Evolutionary conservation across 1,140 invertebrate species (phyloP), one percentile per base, ranked within the genome.

Genomic region (Schlechtendalia chinensis): DNA sequence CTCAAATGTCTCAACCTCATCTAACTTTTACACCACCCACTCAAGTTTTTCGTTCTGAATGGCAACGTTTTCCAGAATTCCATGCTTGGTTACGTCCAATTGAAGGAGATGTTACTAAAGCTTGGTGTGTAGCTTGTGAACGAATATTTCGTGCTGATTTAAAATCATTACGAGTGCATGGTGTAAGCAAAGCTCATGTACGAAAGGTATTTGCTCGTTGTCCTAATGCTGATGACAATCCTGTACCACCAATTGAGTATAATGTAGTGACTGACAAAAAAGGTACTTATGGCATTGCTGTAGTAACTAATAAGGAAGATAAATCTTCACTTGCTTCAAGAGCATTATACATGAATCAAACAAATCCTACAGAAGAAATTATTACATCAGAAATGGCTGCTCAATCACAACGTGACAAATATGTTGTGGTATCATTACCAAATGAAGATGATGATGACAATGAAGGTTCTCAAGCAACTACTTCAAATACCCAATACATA

Each of bases 31-130:
- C 59, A 39, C 74, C 81, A 12, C 67, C 67, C 6, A 72, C 56
- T 54, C 65, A 72, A 74, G 27, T 58, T 14, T 81, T 81, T 67
- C 58, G 74, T 29, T 32, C 72, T 19, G 82, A 82, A 79, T 83
- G 83, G 83, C 82, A 82, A 72, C 53, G 82, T 32, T 80, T 82
- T 47, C 83, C 83, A 39, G 82, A 83, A 74, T 83, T 83, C 47
- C 56, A 81, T 56, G 54, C 71, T 12, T 83, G 83, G 83, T 63
- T 83, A 27, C 72, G 80, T 54, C 67, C 81, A 14, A 81, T 81
- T 54, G 75, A 81, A 16, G 81, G 81, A 54, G 82, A 82, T 59
- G 58, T 71, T 50, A 83, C 82, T 54, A 83, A 83, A 54, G 83
- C 83, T 19, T 81, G 71, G 81, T 83, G 83, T 19, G 81, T 83